These are phyloP conservation scores for Eristalinus sepulchralis DNA, from an alignment of 2,888 invertebrate species.

Conservation along the genomic window DNA sequence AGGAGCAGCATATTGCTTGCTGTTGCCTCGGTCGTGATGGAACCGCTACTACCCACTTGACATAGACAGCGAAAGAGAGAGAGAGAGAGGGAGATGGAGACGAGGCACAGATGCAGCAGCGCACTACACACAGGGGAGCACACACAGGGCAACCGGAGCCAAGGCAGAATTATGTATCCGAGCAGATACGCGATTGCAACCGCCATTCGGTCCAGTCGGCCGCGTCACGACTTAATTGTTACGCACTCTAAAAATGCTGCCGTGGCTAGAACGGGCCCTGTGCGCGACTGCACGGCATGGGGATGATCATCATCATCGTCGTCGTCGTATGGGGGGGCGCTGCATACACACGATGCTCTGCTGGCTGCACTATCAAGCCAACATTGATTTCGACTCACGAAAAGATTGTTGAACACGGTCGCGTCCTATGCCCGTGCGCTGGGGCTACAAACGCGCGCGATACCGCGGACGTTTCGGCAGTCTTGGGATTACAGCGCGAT, in stretches of 20 bases:
- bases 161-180: constrained; percentile 34
- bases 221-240: constrained; percentile 72
- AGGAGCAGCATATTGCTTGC: constrained; percentile 43
- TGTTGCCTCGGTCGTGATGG: constrained; percentile 62
- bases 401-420: constrained; percentile 69
- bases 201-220: constrained; percentile 55
- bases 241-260: constrained; percentile 55
- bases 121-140: not conserved
- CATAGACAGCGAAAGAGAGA: constrained; percentile 14
- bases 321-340: constrained; percentile 25
- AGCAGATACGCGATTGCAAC: constrained; percentile 53
- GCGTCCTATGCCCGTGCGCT: constrained; percentile 24
- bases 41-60: constrained; percentile 68
- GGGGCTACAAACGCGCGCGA: constrained; percentile 5
- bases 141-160: not conserved
- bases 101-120: constrained; percentile 33
- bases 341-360: constrained; percentile 18
- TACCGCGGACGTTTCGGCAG: constrained; percentile 23
- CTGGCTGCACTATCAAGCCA: constrained; percentile 32
- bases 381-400: constrained; percentile 70
- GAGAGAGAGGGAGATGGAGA: too few relatives aligned
- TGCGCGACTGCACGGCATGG: not conserved
- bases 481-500: constrained; percentile 9
- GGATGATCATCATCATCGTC: constrained; percentile 44
- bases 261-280: constrained; percentile 6